Percentiles rank a stretch among this genome's conserved stretches.
These are phyloP conservation scores for Piscicola geometra DNA, from an alignment of 2,888 invertebrate genomes.

Conservation along the genomic window DNA sequence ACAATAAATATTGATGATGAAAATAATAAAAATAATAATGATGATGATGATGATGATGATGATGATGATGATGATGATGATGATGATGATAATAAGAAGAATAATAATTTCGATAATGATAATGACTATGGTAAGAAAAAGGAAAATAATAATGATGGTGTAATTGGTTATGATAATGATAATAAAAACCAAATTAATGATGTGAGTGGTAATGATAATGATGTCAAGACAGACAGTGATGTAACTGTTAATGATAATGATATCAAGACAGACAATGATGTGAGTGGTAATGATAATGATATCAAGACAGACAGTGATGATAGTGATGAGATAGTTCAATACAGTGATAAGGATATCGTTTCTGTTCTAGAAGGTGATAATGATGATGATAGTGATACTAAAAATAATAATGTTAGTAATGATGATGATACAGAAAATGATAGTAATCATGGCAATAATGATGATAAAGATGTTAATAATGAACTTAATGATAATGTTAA, in stretches of 20 bases:
- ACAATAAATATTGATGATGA: constrained; percentile 25
- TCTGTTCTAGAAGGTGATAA: not conserved
- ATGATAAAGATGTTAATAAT: constrained; percentile 27
- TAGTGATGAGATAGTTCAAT: too few species aligned
- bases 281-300: too few species aligned
- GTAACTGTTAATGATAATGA: too few species aligned
- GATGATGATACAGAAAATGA: constrained; percentile 13
- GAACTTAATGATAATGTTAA: constrained; percentile 28
- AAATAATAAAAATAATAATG: constrained; percentile 28
- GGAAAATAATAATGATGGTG: constrained; percentile 21
- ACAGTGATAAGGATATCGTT: not conserved
- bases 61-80: constrained; percentile 33
- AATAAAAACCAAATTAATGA: not conserved
- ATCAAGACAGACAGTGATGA: too few species aligned
- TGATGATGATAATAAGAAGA: constrained; percentile 18
- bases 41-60: constrained; percentile 29
- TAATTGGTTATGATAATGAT: constrained; percentile 24
- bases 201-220: constrained; percentile 26
- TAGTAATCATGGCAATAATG: constrained; percentile 30
- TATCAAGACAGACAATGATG: too few species aligned
- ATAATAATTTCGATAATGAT: constrained; percentile 17
- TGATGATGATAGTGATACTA: too few species aligned
- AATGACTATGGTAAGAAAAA: constrained; percentile 24
- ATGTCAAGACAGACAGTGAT: not conserved
- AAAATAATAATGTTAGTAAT: too few species aligned